Conservation (phyloP, 2,888 invertebrate species). For the Hirudinaria manillensis region DNA sequence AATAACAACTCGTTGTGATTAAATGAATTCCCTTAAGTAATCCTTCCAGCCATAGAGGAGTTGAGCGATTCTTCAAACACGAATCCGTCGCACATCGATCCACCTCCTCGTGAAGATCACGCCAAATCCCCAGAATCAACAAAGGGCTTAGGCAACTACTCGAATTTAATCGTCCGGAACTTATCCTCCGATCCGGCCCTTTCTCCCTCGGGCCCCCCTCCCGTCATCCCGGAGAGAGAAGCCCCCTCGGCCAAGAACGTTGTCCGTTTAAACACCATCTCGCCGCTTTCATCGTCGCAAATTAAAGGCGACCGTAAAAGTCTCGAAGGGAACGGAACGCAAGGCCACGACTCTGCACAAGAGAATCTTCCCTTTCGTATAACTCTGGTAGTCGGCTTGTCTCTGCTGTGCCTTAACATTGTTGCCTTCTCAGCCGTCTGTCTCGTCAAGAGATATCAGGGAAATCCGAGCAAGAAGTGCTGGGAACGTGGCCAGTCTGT, state of each 20-base stretch:
- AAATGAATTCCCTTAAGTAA: background rate
- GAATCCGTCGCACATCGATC: background rate
- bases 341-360: background rate
- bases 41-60: background rate
- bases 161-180: no score
- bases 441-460: conserved; percentile 6
- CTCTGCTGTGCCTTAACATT: conserved; percentile 29
- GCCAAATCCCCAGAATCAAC: no score
- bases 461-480: background rate
- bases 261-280: background rate
- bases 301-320: background rate
- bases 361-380: conserved; percentile 12
- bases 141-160: no score
- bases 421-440: conserved; percentile 26
- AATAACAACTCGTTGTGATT: no score
- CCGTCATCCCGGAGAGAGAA: no score
- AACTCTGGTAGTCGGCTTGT: conserved; percentile 21
- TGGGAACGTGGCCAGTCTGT: background rate
- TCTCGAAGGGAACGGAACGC: no score
- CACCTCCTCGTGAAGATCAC: background rate
- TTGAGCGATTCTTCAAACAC: conserved; percentile 6
- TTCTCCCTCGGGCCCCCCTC: no score
- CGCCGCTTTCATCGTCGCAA: background rate
- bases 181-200: no score
- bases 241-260: background rate